These are phyloP conservation scores for Urophycis tenuis DNA, from an alignment of 2,797 vertebrate species.

Conservation along the genomic window DNA sequence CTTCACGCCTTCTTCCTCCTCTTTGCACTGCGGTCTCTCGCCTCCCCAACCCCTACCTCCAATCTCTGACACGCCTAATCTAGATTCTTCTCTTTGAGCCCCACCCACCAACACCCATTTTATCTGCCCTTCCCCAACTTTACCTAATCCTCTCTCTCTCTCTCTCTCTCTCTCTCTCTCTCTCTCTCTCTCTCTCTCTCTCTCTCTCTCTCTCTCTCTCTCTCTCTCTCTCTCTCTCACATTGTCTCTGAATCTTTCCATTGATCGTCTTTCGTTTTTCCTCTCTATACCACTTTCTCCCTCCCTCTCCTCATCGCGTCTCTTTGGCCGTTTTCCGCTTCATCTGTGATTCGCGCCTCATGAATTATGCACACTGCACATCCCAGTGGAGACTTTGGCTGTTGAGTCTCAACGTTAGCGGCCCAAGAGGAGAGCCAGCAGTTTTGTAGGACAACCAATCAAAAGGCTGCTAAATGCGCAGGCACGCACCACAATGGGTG, in stretches of 20 bases:
- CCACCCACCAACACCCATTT: background rate
- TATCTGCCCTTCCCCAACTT: background rate
- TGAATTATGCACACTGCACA: slow-evolving; percentile 61
- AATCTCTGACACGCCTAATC: background rate
- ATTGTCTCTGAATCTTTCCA: background rate
- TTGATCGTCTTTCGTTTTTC: background rate
- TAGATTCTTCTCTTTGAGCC: background rate
- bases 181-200: background rate
- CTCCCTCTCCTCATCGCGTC: slow-evolving; percentile 23
- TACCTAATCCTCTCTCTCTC: background rate
- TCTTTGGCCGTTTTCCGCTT: slow-evolving; percentile 49
- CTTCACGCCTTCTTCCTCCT: background rate
- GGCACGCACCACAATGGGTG: slow-evolving; percentile 13
- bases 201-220: slow-evolving; percentile 5
- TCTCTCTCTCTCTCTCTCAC: slow-evolving; percentile 8
- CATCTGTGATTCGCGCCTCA: slow-evolving; percentile 51
- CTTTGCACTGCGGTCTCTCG: background rate
- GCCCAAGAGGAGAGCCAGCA: slow-evolving; percentile 19
- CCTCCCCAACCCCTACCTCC: background rate
- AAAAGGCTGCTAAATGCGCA: slow-evolving; percentile 29
- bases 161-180: slow-evolving; percentile 12
- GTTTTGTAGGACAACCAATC: background rate
- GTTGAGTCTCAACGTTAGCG: slow-evolving; percentile 40
- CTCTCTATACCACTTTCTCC: slow-evolving; percentile 23
- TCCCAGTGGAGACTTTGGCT: slow-evolving; percentile 34